A percentile compares a stretch with the other conserved stretches of the same genome.
phyloP scores from a whole-genome alignment of 2,888 invertebrate species.

The Acanthosoma haemorrhoidale region DNA sequence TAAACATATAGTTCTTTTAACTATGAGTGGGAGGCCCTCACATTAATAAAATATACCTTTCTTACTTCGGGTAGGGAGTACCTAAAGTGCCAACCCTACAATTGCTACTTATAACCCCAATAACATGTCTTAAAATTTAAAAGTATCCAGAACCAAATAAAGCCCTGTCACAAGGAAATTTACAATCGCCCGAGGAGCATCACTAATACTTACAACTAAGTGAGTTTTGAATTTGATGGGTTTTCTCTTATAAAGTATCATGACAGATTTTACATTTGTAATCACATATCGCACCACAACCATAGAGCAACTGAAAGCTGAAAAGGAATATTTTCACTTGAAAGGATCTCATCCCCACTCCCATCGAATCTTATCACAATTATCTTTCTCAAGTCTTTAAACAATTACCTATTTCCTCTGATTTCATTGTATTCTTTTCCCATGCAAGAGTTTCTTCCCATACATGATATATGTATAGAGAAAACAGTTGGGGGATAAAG shows the following conservation, averaged over 20 bases:
- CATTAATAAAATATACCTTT: too few relatives aligned
- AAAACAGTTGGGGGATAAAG: too few relatives aligned
- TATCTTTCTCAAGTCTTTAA: slow-evolving; percentile 22
- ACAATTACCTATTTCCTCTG: slow-evolving; percentile 25
- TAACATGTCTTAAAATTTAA: too few relatives aligned
- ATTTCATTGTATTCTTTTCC: slow-evolving; percentile 15
- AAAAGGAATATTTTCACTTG: slow-evolving; percentile 13
- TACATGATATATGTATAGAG: too few relatives aligned
- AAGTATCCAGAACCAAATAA: too few relatives aligned
- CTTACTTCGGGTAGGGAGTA: too few relatives aligned
- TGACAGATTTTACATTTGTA: slow-evolving; percentile 28
- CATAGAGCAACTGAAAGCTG: slow-evolving; percentile 17
- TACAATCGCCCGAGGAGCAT: too few relatives aligned
- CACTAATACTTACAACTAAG: slow-evolving; percentile 35
- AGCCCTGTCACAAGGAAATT: too few relatives aligned
- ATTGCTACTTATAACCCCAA: too few relatives aligned
- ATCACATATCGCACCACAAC: slow-evolving; percentile 19
- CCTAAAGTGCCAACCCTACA: too few relatives aligned
- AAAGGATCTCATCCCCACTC: neutral
- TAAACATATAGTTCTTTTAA: too few relatives aligned
- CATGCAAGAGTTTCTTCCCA: neutral
- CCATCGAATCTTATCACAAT: slow-evolving; percentile 18
- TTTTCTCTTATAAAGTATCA: slow-evolving; percentile 38
- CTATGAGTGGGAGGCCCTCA: too few relatives aligned
- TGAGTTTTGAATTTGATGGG: slow-evolving; percentile 39